Conservation (phyloP, 2,797 vertebrate genomes). For the Propithecus perrieri region DNA sequence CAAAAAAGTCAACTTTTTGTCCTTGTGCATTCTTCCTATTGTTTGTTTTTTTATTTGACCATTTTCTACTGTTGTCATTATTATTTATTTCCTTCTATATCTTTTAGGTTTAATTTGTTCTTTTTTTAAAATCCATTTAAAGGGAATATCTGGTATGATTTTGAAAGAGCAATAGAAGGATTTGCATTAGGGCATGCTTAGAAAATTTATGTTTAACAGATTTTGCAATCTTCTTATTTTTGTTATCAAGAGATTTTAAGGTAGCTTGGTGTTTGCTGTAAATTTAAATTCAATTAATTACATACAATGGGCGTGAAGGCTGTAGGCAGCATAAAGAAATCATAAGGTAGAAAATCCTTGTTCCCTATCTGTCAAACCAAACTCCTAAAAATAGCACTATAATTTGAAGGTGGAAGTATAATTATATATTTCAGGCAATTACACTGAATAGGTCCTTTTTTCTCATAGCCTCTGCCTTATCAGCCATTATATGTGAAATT, state of each 20-base stretch:
- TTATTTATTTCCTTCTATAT: too few relatives aligned
- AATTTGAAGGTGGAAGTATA: neutral
- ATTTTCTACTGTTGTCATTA: too few relatives aligned
- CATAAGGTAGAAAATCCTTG: neutral
- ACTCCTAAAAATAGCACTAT: neutral
- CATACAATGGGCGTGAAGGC: neutral
- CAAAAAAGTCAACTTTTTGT: too few relatives aligned
- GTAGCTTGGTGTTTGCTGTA: neutral
- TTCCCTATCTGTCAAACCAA: neutral
- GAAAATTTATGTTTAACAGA: neutral
- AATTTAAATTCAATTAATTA: slow-evolving; percentile 48
- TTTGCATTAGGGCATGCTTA: neutral
- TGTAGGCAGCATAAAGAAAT: neutral
- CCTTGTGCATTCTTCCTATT: too few relatives aligned
- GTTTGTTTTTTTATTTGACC: too few relatives aligned
- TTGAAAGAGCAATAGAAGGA: neutral
- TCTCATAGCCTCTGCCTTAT: neutral
- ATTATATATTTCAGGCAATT: neutral
- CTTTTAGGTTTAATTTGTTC: too few relatives aligned
- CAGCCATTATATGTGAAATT: neutral
- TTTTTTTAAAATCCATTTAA: neutral
- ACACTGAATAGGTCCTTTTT: neutral
- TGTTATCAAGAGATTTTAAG: neutral
- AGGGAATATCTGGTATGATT: neutral
- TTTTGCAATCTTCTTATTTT: neutral